Percentiles rank a stretch among this genome's conserved stretches.
Evolutionary conservation across 1,140 invertebrate genomes (phyloP).

Genomic region (Drosophila busckii): DNA sequence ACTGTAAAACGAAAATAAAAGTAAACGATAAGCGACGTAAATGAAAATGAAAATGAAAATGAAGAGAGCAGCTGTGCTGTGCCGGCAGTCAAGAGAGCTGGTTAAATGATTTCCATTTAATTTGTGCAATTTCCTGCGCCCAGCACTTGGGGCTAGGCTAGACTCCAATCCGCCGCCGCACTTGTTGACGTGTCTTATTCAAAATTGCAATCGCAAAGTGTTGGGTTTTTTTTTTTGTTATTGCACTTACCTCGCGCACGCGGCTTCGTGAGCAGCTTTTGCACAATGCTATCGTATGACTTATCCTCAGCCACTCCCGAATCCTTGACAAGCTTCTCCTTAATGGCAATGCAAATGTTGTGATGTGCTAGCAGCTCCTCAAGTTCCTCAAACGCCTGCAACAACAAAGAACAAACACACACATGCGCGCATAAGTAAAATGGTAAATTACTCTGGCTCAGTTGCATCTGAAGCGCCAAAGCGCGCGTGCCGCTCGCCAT

Average conservation of each 20-base stretch:
- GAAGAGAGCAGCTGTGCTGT: too few species aligned
- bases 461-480: not conserved
- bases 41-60: not conserved
- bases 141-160: too few species aligned
- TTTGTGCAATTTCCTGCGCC: constrained; percentile 39
- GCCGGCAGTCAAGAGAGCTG: not conserved
- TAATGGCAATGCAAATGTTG: constrained; percentile 95
- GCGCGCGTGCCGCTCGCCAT: too few species aligned
- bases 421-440: constrained; percentile 13
- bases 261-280: constrained; percentile 89
- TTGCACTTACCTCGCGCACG: constrained; percentile 88
- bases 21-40: not conserved
- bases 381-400: constrained; percentile 95
- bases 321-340: constrained; percentile 96
- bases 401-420: constrained; percentile 5
- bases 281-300: constrained; percentile 93
- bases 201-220: too few species aligned
- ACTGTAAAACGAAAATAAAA: not conserved
- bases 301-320: constrained; percentile 93
- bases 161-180: too few species aligned
- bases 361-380: constrained; percentile 89
- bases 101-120: constrained; percentile 49
- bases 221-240: constrained; percentile 11
- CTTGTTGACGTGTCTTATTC: constrained; percentile 47
- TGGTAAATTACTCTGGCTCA: not conserved